phyloP scores from a whole-genome alignment of 2,113 vertebrate genomes.

The Ariopsis seemanni region DNA sequence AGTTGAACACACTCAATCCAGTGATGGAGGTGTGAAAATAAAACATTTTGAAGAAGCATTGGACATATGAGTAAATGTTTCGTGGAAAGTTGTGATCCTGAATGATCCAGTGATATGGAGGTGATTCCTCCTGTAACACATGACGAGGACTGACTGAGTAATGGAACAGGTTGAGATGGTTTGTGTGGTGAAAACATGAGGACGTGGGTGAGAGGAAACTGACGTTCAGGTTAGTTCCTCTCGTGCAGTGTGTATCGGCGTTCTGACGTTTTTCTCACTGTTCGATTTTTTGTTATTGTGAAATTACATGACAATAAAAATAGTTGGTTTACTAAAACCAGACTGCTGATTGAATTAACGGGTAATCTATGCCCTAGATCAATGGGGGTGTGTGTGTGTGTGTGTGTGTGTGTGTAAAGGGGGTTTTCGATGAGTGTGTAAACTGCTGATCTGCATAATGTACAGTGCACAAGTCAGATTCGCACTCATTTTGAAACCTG shows the following conservation, averaged over 20 bases:
- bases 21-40: not conserved
- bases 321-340: not conserved
- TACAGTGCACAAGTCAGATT: not conserved
- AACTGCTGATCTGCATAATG: slow-evolving; percentile 14
- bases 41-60: no score
- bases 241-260: not conserved
- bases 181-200: not conserved
- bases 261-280: not conserved
- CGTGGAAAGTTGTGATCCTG: not conserved
- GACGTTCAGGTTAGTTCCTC: not conserved
- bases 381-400: not conserved
- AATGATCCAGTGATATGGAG: not conserved
- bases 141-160: not conserved
- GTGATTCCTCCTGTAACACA: not conserved
- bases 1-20: not conserved
- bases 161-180: not conserved
- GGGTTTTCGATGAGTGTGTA: not conserved
- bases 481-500: not conserved
- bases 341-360: not conserved
- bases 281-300: not conserved
- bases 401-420: not conserved
- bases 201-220: not conserved
- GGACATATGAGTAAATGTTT: not conserved
- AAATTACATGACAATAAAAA: not conserved
- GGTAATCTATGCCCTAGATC: not conserved